These are phyloP conservation scores for Molorchus minor DNA, from an alignment of 2,888 invertebrate genomes.

Conservation along the genomic window DNA sequence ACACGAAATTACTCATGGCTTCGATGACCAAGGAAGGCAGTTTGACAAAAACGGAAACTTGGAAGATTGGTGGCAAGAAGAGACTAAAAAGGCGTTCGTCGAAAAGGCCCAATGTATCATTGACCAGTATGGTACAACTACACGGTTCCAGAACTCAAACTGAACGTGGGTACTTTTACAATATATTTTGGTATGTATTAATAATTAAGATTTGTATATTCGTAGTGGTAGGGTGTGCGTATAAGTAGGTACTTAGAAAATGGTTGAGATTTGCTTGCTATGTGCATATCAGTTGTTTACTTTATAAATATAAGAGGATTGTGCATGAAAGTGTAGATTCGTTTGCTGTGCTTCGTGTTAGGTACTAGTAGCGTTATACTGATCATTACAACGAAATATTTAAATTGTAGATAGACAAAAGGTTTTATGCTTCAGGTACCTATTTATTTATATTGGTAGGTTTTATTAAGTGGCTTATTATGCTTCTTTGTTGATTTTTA, in stretches of 20 bases:
- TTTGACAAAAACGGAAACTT: slow-evolving; percentile 92
- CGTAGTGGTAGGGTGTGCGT: neutral
- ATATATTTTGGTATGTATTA: neutral
- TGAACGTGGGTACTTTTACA: slow-evolving; percentile 69
- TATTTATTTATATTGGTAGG: too few species aligned
- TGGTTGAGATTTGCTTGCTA: slow-evolving; percentile 1
- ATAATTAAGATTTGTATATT: neutral
- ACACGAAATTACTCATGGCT: slow-evolving; percentile 92
- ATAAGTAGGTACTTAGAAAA: slow-evolving; percentile 8
- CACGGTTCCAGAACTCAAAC: slow-evolving; percentile 77
- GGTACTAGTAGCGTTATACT: slow-evolving; percentile 20
- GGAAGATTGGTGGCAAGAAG: slow-evolving; percentile 91
- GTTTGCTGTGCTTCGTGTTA: too few species aligned
- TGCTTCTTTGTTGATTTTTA: too few species aligned
- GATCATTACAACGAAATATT: slow-evolving; percentile 16
- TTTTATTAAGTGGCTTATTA: too few species aligned
- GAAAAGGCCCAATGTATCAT: slow-evolving; percentile 90
- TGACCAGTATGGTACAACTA: slow-evolving; percentile 93
- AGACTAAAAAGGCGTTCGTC: slow-evolving; percentile 83
- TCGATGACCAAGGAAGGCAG: slow-evolving; percentile 90
- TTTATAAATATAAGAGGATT: too few species aligned
- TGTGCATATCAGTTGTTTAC: neutral
- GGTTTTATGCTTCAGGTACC: too few species aligned
- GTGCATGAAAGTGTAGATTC: neutral
- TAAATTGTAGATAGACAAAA: too few species aligned